Percentiles rank a stretch among this genome's conserved stretches.
phyloP scores from a whole-genome alignment of 2,888 invertebrate species.

The Ommatoiulus sabulosus region DNA sequence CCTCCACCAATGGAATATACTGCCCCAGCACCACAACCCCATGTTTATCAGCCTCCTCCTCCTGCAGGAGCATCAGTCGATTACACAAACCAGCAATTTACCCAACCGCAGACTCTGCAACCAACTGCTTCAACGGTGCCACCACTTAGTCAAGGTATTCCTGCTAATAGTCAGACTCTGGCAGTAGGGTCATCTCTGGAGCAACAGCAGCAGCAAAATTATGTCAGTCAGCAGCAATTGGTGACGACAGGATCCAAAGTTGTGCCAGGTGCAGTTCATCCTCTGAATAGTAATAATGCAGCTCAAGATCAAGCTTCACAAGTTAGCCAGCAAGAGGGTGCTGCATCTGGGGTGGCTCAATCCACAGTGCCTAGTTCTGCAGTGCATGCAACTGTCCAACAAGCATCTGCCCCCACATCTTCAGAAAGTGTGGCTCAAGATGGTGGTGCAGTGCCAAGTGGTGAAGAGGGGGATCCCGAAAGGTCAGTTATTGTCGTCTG shows the following conservation, averaged over 20 bases:
- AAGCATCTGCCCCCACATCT: slow-evolving; percentile 60
- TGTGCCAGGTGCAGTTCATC: slow-evolving; percentile 55
- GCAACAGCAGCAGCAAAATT: slow-evolving; percentile 68
- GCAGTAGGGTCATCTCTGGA: slow-evolving; percentile 69
- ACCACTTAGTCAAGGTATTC: slow-evolving; percentile 68
- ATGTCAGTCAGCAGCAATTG: slow-evolving; percentile 54
- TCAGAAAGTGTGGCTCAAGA: slow-evolving; percentile 68
- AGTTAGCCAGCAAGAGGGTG: slow-evolving; percentile 9
- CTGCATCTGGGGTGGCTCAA: background rate
- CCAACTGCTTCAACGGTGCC: slow-evolving; percentile 59
- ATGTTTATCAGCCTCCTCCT: slow-evolving; percentile 53
- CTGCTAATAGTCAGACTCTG: background rate
- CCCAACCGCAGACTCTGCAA: slow-evolving; percentile 53
- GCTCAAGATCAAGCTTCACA: background rate
- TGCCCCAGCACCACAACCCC: slow-evolving; percentile 52
- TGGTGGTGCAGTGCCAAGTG: slow-evolving; percentile 62
- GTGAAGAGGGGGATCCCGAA: slow-evolving; percentile 69
- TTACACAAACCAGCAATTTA: slow-evolving; percentile 13
- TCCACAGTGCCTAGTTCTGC: slow-evolving; percentile 57
- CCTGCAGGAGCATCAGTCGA: background rate
- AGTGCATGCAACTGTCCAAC: slow-evolving; percentile 59
- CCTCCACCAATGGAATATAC: background rate
- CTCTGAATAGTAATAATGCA: background rate
- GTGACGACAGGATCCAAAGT: slow-evolving; percentile 63
- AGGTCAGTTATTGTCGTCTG: slow-evolving; percentile 65